Percentiles rank a stretch among this genome's conserved stretches.
These are phyloP conservation scores for Micrasema longulum DNA, from an alignment of 1,140 invertebrate species.

Conservation along the genomic window DNA sequence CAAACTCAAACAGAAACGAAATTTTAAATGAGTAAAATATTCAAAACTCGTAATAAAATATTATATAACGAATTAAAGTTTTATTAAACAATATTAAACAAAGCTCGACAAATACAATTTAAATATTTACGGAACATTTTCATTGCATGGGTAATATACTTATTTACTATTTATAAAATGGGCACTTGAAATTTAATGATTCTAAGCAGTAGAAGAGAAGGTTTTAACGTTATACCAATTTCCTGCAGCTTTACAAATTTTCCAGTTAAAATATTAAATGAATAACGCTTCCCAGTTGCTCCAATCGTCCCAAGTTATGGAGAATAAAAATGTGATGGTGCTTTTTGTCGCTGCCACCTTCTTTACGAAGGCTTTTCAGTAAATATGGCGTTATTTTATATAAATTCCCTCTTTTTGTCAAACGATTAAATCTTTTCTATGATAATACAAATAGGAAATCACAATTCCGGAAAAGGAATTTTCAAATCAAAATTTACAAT, in stretches of 20 bases:
- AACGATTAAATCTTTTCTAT: slow-evolving; percentile 10
- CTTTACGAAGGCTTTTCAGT: slow-evolving; percentile 14
- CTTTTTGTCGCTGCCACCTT: slow-evolving; percentile 18
- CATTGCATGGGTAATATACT: no score
- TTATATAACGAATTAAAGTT: no score
- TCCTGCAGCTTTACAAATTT: slow-evolving; percentile 17
- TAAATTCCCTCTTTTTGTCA: neutral
- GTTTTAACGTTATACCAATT: neutral
- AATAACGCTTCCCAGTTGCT: slow-evolving; percentile 7
- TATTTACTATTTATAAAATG: no score
- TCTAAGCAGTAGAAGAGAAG: neutral
- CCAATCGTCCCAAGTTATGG: slow-evolving; percentile 18
- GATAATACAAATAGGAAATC: no score
- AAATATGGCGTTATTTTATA: slow-evolving; percentile 32
- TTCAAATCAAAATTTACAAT: no score
- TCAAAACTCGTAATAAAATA: no score
- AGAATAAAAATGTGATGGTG: slow-evolving; percentile 13
- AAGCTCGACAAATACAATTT: no score
- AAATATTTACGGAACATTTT: no score
- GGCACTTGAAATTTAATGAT: neutral
- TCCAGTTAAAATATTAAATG: slow-evolving; percentile 33
- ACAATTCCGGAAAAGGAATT: no score
- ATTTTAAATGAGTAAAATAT: no score
- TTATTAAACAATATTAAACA: no score
- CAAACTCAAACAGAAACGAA: no score